These are phyloP conservation scores for Drosophila pachea DNA, from an alignment of 1,140 invertebrate genomes.

Conservation along the genomic window DNA sequence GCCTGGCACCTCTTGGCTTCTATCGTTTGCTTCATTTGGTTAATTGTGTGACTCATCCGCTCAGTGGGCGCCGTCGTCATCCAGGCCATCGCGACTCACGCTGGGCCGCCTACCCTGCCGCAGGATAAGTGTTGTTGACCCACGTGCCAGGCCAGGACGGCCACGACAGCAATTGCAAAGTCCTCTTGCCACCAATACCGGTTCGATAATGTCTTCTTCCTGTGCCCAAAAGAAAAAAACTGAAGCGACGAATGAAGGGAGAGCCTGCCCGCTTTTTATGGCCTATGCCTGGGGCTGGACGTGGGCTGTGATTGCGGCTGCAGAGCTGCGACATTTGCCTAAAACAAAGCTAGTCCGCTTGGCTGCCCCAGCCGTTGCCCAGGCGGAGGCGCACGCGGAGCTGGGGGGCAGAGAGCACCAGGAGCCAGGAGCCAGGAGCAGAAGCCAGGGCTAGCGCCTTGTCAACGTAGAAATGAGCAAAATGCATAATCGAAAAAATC, in stretches of 20 bases:
- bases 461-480: slow-evolving; percentile 71
- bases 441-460: slow-evolving; percentile 20
- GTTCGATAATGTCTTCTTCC: slow-evolving; percentile 1
- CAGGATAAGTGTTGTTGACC: slow-evolving; percentile 65
- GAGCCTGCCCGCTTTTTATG: background rate
- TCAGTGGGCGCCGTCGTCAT: slow-evolving; percentile 29
- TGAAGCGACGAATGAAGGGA: too few species aligned
- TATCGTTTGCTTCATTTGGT: slow-evolving; percentile 72
- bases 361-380: background rate
- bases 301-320: slow-evolving; percentile 1
- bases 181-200: slow-evolving; percentile 10
- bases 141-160: slow-evolving; percentile 46
- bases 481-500: slow-evolving; percentile 75
- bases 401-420: too few species aligned
- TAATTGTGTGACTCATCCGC: slow-evolving; percentile 70
- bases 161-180: background rate
- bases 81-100: too few species aligned
- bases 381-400: too few species aligned
- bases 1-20: slow-evolving; percentile 10
- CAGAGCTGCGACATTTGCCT: slow-evolving; percentile 51
- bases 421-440: background rate
- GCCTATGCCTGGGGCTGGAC: background rate
- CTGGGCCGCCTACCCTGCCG: too few species aligned
- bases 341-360: slow-evolving; percentile 38
- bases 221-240: background rate